A percentile compares a stretch with the other conserved stretches of the same genome.
These are phyloP conservation scores for Pterophyllum scalare DNA, from an alignment of 2,113 vertebrate species.

Conservation along the genomic window DNA sequence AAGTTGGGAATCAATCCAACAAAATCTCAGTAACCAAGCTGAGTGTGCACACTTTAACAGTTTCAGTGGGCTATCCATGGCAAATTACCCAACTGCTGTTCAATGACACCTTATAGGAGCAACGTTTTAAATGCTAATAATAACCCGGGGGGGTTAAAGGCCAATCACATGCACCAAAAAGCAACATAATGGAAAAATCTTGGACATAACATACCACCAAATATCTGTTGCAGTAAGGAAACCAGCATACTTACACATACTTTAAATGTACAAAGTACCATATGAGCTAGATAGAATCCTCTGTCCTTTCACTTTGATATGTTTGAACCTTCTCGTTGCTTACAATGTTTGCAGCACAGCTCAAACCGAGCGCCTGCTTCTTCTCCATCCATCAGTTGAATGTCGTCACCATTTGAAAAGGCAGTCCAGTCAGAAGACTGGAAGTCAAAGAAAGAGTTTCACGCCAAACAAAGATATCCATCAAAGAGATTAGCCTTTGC, in stretches of 20 bases:
- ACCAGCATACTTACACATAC: slow-evolving; percentile 46
- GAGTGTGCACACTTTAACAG: slow-evolving; percentile 7
- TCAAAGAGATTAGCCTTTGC: neutral
- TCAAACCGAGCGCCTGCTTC: slow-evolving; percentile 26
- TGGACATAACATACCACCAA: slow-evolving; percentile 42
- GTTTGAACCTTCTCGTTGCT: slow-evolving; percentile 53
- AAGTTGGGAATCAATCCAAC: neutral
- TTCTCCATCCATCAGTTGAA: slow-evolving; percentile 54
- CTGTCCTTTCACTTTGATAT: slow-evolving; percentile 68
- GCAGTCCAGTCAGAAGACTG: slow-evolving; percentile 66
- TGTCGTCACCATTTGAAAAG: slow-evolving; percentile 62
- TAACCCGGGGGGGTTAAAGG: slow-evolving; percentile 13
- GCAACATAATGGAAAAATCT: slow-evolving; percentile 21
- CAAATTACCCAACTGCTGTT: neutral
- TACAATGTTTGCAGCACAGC: slow-evolving; percentile 20
- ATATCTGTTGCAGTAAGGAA: slow-evolving; percentile 35
- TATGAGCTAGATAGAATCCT: slow-evolving; percentile 41
- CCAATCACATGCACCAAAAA: slow-evolving; percentile 19
- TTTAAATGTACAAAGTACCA: slow-evolving; percentile 58
- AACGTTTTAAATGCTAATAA: slow-evolving; percentile 10
- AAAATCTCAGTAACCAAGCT: neutral
- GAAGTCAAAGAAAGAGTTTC: slow-evolving; percentile 62
- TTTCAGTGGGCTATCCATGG: neutral
- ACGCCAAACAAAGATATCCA: slow-evolving; percentile 38
- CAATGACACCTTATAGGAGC: neutral